phyloP scores from a whole-genome alignment of 2,113 vertebrate genomes.

The Aleadryas rufinucha region DNA sequence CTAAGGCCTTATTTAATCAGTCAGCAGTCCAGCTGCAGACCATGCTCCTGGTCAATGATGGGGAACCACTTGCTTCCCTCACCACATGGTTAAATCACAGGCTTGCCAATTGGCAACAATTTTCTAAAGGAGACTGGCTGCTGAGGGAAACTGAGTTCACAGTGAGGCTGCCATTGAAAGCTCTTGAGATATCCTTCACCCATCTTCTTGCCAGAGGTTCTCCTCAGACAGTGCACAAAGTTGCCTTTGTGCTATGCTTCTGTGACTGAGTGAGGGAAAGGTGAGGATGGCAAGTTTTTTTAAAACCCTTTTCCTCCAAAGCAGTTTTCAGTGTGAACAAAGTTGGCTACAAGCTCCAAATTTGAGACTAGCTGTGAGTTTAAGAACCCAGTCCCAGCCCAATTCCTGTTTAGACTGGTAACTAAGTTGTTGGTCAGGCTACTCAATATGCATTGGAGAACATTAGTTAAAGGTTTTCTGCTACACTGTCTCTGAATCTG shows the following conservation, averaged over 20 bases:
- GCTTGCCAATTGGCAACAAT: not conserved
- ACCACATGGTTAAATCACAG: accelerated
- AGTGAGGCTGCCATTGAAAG: not conserved
- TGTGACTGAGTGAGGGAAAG: not conserved
- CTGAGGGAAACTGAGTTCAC: not conserved
- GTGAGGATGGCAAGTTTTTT: not conserved
- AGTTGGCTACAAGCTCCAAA: not conserved
- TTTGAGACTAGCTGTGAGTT: not conserved
- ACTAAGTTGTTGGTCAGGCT: not conserved
- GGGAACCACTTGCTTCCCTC: not conserved
- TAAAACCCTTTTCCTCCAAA: not conserved
- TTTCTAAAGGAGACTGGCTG: not conserved
- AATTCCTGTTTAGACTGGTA: not conserved
- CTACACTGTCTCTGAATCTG: not conserved
- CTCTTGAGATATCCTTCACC: not conserved
- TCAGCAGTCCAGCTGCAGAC: accelerated
- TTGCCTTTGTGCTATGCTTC: accelerated
- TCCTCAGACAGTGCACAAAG: not conserved
- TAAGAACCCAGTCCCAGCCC: not conserved
- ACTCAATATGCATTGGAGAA: accelerated
- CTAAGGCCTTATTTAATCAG: too few species aligned
- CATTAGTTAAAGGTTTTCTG: not conserved
- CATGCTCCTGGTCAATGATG: too few species aligned
- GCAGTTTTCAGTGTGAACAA: not conserved
- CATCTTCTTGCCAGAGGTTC: not conserved